Evolutionary conservation across 2,797 vertebrate genomes (phyloP).

Genomic region (Passerculus sandwichensis): DNA sequence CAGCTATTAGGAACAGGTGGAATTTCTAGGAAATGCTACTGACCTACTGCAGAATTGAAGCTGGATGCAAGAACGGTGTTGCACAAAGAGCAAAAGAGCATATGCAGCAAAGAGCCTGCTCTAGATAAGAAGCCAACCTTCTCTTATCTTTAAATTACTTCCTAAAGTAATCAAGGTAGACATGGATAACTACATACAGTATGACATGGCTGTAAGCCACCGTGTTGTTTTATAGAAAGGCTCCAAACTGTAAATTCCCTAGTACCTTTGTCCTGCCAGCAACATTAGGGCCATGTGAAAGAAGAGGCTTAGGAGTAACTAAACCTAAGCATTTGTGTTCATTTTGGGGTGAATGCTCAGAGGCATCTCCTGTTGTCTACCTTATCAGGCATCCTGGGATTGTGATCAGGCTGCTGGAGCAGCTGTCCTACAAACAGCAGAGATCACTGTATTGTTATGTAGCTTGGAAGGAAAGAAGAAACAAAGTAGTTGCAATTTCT

Average conservation of each 20-base stretch:
- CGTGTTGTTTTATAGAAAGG: background rate
- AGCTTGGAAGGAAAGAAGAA: background rate
- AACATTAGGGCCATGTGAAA: background rate
- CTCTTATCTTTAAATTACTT: background rate
- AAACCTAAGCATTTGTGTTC: background rate
- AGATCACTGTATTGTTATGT: background rate
- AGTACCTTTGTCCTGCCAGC: background rate
- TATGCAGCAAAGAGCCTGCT: background rate
- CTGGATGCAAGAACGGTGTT: background rate
- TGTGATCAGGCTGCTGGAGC: background rate
- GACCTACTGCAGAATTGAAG: background rate
- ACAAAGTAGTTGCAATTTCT: conserved; percentile 6
- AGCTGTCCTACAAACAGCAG: background rate
- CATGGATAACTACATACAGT: background rate
- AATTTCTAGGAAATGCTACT: background rate
- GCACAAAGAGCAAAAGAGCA: background rate
- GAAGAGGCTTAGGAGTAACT: background rate
- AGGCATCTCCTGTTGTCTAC: background rate
- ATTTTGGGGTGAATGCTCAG: background rate
- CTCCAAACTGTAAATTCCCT: background rate
- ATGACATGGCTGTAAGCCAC: background rate
- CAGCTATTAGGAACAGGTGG: background rate
- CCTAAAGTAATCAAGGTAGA: background rate
- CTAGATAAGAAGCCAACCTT: background rate
- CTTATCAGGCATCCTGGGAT: background rate